Conservation (phyloP, 2,113 vertebrate genomes). For the Rhinogobius similis region DNA sequence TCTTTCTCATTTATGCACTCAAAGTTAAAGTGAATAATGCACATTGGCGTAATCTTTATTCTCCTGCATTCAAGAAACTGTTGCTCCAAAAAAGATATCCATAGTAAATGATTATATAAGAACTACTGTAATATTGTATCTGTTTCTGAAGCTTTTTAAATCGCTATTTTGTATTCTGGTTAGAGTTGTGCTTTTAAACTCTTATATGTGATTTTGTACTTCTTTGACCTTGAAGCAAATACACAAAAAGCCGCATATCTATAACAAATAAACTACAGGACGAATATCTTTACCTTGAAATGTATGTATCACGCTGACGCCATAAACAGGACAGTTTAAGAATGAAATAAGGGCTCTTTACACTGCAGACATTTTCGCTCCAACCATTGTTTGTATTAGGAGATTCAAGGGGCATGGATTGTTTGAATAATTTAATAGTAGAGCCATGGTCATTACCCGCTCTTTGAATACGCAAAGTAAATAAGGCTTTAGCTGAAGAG, state of each 20-base stretch:
- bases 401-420: conserved; percentile 1
- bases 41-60: too few species aligned
- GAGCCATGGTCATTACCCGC: conserved; percentile 16
- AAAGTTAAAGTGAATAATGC: too few species aligned
- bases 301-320: background rate
- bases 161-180: too few species aligned
- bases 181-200: too few species aligned
- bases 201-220: background rate
- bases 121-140: too few species aligned
- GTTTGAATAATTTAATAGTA: conserved; percentile 32
- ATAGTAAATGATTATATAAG: too few species aligned
- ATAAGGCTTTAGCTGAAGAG: conserved; percentile 6
- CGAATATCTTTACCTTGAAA: background rate
- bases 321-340: background rate
- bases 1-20: too few species aligned
- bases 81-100: too few species aligned
- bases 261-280: conserved; percentile 3
- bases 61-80: too few species aligned
- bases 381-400: conserved; percentile 13
- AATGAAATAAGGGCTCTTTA: conserved; percentile 1
- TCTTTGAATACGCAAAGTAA: conserved; percentile 23
- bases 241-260: background rate
- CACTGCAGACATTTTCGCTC: conserved; percentile 19
- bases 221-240: background rate
- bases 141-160: too few species aligned